Base-by-base conservation (phyloP, 2,888 invertebrate genomes). In the Antheraea assamensis region DNA sequence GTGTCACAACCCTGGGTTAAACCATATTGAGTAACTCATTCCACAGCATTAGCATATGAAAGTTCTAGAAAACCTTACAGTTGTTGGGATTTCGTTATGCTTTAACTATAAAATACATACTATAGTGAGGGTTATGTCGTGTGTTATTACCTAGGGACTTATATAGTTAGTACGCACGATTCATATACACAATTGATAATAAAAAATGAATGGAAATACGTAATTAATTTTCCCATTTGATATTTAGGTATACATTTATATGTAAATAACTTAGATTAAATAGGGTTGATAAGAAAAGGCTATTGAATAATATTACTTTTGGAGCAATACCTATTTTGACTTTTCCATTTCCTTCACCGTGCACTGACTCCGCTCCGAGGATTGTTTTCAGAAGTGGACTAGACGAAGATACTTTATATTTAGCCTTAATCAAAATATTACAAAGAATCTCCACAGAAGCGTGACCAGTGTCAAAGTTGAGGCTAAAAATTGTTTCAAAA, bases 321-420 rank as follows among this genome's bases (percentile, higher is more conserved):
- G 7, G 13, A n/a, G 10, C 5, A 27, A 64, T 64, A 64, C 61
- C 61, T 64, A 64, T 64, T 64, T 64, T 30, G 30, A 64, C 30
- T 64, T 64, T 64, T 64, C 61, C 61, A 27, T 64, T 27, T 64
- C 61, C 61, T 17, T 64, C 61, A 19, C 61, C 61, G 17, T 64
- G 61, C 27, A 64, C 61, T 13, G 61, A 64, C 27, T 64, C 61
- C 61, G 30, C 17, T 30, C 61, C 61, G 15, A 64, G 17, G 27
- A 64, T 17, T 30, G 61, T 30, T 64, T 64, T 64, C 61, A 64
- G 5, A 64, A 64, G 61, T 30, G 61, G 61, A 64, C 27, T 64
- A 30, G 30, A 64, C 30, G 61, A 27, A 30, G 30, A 64, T 27
- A 17, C 61, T 64, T 64, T 64, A 30, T 30, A 64, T 64, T 64